phyloP scores from a whole-genome alignment of 2,797 vertebrate genomes.

The Xenentodon cancila region DNA sequence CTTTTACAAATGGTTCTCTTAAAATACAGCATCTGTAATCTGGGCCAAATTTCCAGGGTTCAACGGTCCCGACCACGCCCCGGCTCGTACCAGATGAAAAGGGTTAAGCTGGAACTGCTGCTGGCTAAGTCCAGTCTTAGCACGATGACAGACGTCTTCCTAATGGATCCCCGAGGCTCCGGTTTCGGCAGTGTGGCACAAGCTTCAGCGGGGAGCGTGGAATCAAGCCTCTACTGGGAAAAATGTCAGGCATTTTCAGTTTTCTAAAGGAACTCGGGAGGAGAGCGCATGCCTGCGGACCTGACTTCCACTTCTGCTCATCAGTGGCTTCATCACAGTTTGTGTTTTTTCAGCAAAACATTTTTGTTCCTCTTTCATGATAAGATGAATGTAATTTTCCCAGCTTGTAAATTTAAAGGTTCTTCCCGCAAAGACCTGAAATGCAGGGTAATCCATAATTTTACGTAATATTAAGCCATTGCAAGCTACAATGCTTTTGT shows the following conservation, averaged over 20 bases:
- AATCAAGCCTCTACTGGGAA: slow-evolving; percentile 45
- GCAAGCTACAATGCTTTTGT: neutral
- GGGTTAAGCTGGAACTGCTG: slow-evolving; percentile 29
- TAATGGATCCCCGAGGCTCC: slow-evolving; percentile 39
- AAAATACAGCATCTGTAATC: neutral
- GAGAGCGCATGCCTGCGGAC: slow-evolving; percentile 14
- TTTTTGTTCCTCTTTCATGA: neutral
- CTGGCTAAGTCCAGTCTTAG: slow-evolving; percentile 43
- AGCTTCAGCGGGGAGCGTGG: slow-evolving; percentile 45
- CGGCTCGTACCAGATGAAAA: slow-evolving; percentile 20
- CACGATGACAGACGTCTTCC: slow-evolving; percentile 52
- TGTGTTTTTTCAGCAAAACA: neutral
- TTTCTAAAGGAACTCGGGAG: slow-evolving; percentile 31
- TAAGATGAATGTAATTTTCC: neutral
- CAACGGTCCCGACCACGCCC: neutral
- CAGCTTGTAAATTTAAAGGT: neutral
- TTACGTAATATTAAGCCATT: neutral
- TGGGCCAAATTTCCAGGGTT: neutral
- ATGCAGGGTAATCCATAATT: neutral
- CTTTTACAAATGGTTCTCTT: no score
- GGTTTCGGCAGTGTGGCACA: slow-evolving; percentile 38
- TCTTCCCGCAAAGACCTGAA: neutral
- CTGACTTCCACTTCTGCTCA: slow-evolving; percentile 13
- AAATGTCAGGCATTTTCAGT: slow-evolving; percentile 59
- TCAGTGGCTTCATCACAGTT: neutral